Evolutionary conservation across 1,140 invertebrate genomes (phyloP).

Genomic region (Papilio xuthus): DNA sequence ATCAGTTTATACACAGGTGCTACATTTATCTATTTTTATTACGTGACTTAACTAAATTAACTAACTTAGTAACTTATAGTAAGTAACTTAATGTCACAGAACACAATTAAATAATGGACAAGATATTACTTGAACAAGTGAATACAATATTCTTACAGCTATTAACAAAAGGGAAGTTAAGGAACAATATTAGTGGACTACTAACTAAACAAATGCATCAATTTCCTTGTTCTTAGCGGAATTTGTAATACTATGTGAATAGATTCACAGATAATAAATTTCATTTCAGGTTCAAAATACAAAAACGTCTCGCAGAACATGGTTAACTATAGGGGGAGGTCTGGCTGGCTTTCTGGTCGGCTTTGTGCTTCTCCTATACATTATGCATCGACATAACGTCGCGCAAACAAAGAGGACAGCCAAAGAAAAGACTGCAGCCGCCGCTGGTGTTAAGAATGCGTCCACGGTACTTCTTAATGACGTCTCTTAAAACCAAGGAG

Average conservation of each 20-base stretch:
- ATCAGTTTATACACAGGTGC: slow-evolving; percentile 60
- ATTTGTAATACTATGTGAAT: too few species aligned
- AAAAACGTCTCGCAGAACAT: slow-evolving; percentile 66
- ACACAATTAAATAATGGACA: too few species aligned
- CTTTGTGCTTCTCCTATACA: slow-evolving; percentile 74
- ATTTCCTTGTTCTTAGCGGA: too few species aligned
- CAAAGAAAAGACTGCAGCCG: slow-evolving; percentile 59
- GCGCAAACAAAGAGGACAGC: slow-evolving; percentile 67
- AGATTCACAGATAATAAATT: neutral
- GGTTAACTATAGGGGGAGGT: slow-evolving; percentile 73
- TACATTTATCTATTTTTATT: slow-evolving; percentile 21
- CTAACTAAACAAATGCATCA: too few species aligned
- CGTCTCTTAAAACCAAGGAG: slow-evolving; percentile 40
- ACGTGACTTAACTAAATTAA: neutral
- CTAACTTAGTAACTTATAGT: too few species aligned
- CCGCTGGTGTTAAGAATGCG: slow-evolving; percentile 53
- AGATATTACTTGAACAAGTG: too few species aligned
- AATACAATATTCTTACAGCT: too few species aligned
- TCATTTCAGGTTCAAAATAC: slow-evolving; percentile 62
- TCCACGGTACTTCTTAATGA: slow-evolving; percentile 62
- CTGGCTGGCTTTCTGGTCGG: slow-evolving; percentile 74
- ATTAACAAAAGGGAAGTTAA: too few species aligned
- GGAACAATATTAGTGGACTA: too few species aligned
- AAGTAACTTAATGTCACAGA: too few species aligned
- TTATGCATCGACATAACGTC: slow-evolving; percentile 78